Evolutionary conservation across 2,888 invertebrate species (phyloP), one percentile per base, ranked within the genome.

Genomic region (Prosopocoilus inquinatus): DNA sequence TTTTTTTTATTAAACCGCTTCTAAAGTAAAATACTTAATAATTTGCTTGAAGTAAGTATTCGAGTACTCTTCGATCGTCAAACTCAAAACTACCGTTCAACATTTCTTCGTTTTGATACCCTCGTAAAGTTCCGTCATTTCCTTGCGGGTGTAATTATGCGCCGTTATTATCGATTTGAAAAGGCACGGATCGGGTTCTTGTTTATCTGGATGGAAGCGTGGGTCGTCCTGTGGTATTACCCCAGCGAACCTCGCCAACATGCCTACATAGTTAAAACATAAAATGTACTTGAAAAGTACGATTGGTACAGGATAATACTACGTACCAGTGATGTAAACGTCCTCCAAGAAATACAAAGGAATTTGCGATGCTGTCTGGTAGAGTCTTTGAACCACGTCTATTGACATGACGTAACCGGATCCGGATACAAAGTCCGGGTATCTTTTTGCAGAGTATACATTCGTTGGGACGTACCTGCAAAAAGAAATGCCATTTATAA

Each of bases 361-460:
- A 1, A 86, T 88, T 49, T 77, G 78, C 1, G 89, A 72, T 0
- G 90, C 86, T 2, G 86, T 84, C 32, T 79, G 72, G 70, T 88
- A 89, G 1, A 91, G 77, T 39, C 81, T 83, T 4, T 72, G 73
- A 1, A 86, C 86, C 0, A 88, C 81, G 61, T 85, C 83, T 1
- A 81, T 74, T 1, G 89, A 86, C 79, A 91, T 81, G 2, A 86
- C 81, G 75, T 91, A 91, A 1, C 88, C 90, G 1, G 89, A 88
- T 8, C 91, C 91, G 0, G 90, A 90, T 50, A 91, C 74, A 73
- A 91, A 91, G 62, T 86, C 84, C 2, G 91, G 91, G 79, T 90
- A 91, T 39, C 83, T 81, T 47, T 83, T 80, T 0, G 83, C 86
- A 1, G 82, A 77, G 71, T 84, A 92, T 87, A 91, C 89, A 70